Base-by-base conservation (phyloP, 2,797 vertebrate species). In the Microctenopoma steveboyesi region DNA sequence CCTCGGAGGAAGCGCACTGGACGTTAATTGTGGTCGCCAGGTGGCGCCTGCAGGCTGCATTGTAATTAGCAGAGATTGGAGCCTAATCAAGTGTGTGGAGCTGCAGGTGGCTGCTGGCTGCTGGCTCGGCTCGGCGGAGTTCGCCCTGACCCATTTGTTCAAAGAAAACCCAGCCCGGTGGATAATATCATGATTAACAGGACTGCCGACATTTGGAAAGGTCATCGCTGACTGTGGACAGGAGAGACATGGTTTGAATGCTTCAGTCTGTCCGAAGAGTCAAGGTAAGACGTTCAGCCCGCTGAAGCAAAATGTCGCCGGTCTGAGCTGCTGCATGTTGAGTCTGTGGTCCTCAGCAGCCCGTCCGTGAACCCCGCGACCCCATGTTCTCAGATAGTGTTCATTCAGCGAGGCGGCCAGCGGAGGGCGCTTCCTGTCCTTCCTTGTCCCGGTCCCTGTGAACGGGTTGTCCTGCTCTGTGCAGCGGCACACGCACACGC, bases 1-100 rank as follows among this genome's bases (percentile, higher is more conserved):
- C 13, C 8, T 2, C 15, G 4, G 0, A 51, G 0, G 5, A 11
- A 9, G 53, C 33, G 22, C 5, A 16, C 10, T 16, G 5, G 28
- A 46, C 35, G 56, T 30, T 35, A 28, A 59, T 33, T 25, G 0
- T 16, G 50, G 58, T n/a, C 89, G 74, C 76, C 81, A 88, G 88
- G 82, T 51, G 87, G 89, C 89, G 87, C 82, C 53, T n/a, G 3
- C 28, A n/a, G 53, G 82, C 81, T 59, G 74, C 70, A 1, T 1
- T 43, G 51, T 83, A 83, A 86, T 88, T 78, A 86, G 76, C 73
- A 33, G 30, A 47, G 64, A 72, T 64, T 67, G 60, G 63, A 62
- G 74, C 15, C 30, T 53, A 78, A 84, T 91, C 83, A 87, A 28
- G 45, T 8, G 66, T n/a, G 73, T 30, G n/a, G 77, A 51, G 68